Evolutionary conservation across 2,113 vertebrate genomes (phyloP), one percentile per base, ranked within the genome.

Genomic region (Axis porcinus): DNA sequence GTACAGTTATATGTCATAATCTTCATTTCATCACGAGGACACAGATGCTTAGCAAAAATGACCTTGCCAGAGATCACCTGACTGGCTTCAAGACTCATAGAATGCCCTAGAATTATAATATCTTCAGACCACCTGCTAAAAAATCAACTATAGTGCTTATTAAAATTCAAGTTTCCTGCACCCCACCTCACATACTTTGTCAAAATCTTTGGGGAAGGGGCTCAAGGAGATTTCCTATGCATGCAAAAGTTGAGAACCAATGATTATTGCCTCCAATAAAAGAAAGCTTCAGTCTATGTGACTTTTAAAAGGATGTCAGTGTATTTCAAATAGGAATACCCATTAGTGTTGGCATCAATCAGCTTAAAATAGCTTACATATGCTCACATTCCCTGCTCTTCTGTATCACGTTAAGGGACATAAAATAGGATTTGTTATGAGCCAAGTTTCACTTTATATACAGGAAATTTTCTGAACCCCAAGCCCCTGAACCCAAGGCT

Each of bases 321-420:
- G 83, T 89, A 95, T 86, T 97, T 97, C 94, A 97, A 81, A 89
- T 95, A 97, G 91, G 70, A 98, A 97, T 89, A 64, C 19, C 88
- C 94, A 97, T 97, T 96, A 97, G 79, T 84, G 79, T 95, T 97
- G 93, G 86, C 89, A 97, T 96, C 93, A 95, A 91, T 97, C 89
- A 97, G 78, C 52, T 97, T 93, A 97, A 97, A 97, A 98, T 96
- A 97, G 70, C 95, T 97, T 96, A 93, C 96, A 97, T 93, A 96
- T 96, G 96, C 83, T 97, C 86, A 91, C 30, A n/a, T 94, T 97
- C 86, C 43, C 83, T 94, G 85, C 17, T 93, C 23, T 92, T 93
- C 93, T 94, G 45, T 57, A 91, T 97, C 93, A 95, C 58, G 82
- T 91, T 97, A 91, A 95, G 57, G 55, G 52, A 78, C 40, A 95